Evolutionary conservation across 1,140 invertebrate genomes (phyloP).

Genomic region (Myzus persicae): DNA sequence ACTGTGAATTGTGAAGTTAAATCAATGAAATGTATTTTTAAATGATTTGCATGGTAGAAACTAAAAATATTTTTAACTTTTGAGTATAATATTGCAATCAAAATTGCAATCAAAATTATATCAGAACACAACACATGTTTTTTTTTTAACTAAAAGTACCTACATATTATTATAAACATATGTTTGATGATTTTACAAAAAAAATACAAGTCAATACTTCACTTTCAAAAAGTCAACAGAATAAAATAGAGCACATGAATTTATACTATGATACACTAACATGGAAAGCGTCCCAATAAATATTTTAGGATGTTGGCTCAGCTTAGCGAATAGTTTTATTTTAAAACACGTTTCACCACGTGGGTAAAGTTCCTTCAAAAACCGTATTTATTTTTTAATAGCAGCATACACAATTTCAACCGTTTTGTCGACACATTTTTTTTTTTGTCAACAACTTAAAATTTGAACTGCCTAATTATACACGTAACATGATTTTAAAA

Average conservation of each 20-base stretch:
- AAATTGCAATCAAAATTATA: background rate
- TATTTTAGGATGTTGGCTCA: slow-evolving; percentile 54
- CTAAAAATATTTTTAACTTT: background rate
- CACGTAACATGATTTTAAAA: background rate
- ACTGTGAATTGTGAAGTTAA: no score
- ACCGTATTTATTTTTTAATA: background rate
- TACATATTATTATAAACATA: background rate
- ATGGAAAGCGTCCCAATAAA: slow-evolving; percentile 40
- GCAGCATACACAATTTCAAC: background rate
- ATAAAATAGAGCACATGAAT: slow-evolving; percentile 27
- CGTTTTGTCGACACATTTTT: background rate
- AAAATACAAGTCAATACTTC: background rate
- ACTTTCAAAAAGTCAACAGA: slow-evolving; percentile 1
- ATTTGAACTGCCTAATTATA: background rate
- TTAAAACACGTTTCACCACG: slow-evolving; percentile 33
- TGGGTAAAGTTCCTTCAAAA: slow-evolving; percentile 29
- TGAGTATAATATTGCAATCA: background rate
- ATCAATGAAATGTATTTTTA: background rate
- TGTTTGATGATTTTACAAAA: background rate
- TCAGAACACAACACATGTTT: background rate
- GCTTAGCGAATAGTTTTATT: slow-evolving; percentile 26
- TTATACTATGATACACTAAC: background rate
- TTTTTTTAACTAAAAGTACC: background rate
- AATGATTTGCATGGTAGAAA: background rate
- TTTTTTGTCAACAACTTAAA: background rate